Percentiles rank a stretch among this genome's conserved stretches.
phyloP scores from a whole-genome alignment of 2,888 invertebrate species.

The Diarsia mendica region DNA sequence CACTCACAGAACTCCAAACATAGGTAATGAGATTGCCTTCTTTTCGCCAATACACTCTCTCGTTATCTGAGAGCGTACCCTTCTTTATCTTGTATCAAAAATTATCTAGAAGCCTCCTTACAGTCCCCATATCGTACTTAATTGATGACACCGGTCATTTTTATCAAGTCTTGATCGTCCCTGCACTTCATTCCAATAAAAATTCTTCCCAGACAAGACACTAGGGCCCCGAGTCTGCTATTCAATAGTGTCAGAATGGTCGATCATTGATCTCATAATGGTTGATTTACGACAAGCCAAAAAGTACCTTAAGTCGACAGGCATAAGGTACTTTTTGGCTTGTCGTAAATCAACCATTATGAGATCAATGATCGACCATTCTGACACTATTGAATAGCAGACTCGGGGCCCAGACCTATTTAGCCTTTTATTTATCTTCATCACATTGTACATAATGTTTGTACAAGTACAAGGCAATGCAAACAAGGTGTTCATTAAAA shows the following conservation, averaged over 20 bases:
- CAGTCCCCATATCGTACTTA: not conserved
- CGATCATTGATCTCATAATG: too few relatives aligned
- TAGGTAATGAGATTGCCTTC: not conserved
- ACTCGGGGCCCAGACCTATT: too few relatives aligned
- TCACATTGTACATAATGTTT: not conserved
- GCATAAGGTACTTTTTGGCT: too few relatives aligned
- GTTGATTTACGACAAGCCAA: too few relatives aligned
- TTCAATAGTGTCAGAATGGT: too few relatives aligned
- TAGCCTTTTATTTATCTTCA: slow-evolving; percentile 9
- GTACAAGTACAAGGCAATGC: slow-evolving; percentile 14
- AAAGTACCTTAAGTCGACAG: too few relatives aligned
- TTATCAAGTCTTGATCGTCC: not conserved
- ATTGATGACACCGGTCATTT: not conserved
- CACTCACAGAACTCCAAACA: not conserved
- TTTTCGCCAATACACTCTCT: not conserved
- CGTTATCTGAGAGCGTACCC: too few relatives aligned
- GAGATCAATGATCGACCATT: too few relatives aligned
- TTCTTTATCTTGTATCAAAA: not conserved
- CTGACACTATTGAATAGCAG: too few relatives aligned
- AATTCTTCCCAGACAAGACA: not conserved
- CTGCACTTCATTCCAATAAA: not conserved
- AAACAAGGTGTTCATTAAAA: slow-evolving; percentile 42
- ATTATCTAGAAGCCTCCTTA: not conserved
- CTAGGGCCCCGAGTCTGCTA: too few relatives aligned
- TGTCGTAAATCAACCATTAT: too few relatives aligned